Evolutionary conservation across 2,797 vertebrate genomes (phyloP).

Genomic region (Bradypodion ventrale): DNA sequence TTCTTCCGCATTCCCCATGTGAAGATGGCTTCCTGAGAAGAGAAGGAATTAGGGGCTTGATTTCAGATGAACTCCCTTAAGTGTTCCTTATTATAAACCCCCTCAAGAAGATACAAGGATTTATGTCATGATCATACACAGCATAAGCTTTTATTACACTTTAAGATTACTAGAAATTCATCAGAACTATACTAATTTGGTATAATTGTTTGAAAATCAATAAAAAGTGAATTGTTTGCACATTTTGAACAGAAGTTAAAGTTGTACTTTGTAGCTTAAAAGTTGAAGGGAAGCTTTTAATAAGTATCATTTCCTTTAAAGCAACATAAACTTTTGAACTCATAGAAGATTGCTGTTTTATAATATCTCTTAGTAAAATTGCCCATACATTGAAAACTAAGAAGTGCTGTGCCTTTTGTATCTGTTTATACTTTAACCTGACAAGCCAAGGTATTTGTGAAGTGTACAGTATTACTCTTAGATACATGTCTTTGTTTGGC

Average conservation of each 20-base stretch:
- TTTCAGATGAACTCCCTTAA: neutral
- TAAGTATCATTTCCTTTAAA: neutral
- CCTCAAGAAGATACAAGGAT: neutral
- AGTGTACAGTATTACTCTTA: neutral
- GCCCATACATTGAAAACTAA: neutral
- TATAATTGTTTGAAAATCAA: neutral
- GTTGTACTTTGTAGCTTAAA: neutral
- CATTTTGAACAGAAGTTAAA: neutral
- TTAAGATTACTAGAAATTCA: neutral
- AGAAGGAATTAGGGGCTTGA: neutral
- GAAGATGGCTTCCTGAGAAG: neutral
- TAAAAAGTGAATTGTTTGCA: neutral
- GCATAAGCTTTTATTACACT: neutral
- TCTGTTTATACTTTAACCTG: neutral
- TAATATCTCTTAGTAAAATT: neutral
- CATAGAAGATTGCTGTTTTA: neutral
- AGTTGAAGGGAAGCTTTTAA: too few relatives aligned
- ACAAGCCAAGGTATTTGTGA: neutral
- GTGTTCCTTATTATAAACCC: neutral
- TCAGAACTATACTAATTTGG: neutral
- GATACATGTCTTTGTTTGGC: neutral
- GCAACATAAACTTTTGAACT: neutral
- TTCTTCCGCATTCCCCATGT: neutral
- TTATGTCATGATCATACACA: neutral
- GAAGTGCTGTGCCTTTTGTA: neutral